phyloP scores from a whole-genome alignment of 2,797 vertebrate genomes.

The Hemitrygon akajei region DNA sequence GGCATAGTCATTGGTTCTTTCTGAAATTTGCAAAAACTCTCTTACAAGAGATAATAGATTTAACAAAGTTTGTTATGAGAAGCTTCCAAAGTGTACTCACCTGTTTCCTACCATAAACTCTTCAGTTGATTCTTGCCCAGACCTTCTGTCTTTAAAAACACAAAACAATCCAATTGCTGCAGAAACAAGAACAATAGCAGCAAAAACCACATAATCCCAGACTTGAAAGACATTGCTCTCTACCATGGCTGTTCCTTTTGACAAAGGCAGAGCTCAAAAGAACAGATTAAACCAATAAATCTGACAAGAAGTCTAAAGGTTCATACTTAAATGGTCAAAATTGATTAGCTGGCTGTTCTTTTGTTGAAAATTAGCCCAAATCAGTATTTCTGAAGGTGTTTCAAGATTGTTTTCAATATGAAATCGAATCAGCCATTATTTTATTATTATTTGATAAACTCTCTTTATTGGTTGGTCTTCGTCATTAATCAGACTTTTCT shows the following conservation, averaged over 20 bases:
- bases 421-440: not conserved
- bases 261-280: not conserved
- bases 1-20: not conserved
- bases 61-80: not conserved
- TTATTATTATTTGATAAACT: not conserved
- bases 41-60: not conserved
- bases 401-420: not conserved
- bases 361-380: not conserved
- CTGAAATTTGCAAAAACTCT: not conserved
- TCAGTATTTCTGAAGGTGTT: not conserved
- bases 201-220: constrained; percentile 32
- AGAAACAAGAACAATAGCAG: not conserved
- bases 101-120: constrained; percentile 3
- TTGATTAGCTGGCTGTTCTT: not conserved
- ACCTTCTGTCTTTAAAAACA: not conserved
- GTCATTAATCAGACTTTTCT: too few relatives aligned
- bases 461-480: too few relatives aligned
- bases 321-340: not conserved
- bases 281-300: not conserved
- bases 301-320: not conserved
- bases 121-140: not conserved
- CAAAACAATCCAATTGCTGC: constrained; percentile 15
- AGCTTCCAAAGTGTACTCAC: not conserved
- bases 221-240: not conserved
- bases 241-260: not conserved